Base-by-base conservation (phyloP, 2,113 vertebrate species). In the Colossoma macropomum region DNA sequence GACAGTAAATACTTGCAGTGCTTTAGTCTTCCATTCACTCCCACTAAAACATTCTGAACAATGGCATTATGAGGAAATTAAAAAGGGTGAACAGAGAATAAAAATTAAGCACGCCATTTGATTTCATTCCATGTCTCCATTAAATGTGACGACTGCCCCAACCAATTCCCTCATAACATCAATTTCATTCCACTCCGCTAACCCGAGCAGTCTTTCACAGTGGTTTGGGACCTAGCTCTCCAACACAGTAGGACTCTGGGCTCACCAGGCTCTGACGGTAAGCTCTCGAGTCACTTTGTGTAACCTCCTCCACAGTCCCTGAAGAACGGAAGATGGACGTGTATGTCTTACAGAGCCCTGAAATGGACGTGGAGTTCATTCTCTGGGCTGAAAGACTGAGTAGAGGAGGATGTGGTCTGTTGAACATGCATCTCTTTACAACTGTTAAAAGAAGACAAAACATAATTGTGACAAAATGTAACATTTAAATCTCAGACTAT, bases 401-500 rank as follows among this genome's bases (percentile, higher is more conserved):
- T 4, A 34, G 45, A 85, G 27, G 59, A 72, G 69, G 25, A 65
- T 3, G 69, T 45, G 0, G 65, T 69, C 32, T 69, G 63, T 41
- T 6, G 41, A 45, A 69, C 19, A 19, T 45, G 28, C 68, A 73
- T 34, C 34, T 66, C n/a, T 69, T 41, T 41, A 27, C 32, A 56
- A 23, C 79, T 48, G 32, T 70, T 38, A 75, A 77, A 71, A 83
- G 25, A 82, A 17, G 50, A 41, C 54, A 74, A 45, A 75, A 48
- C 54, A 83, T 4, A 78, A 72, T 11, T 45, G 41, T 45, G 41
- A 45, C 41, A 45, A 4, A 3, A 4, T 38, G 7, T 38, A 38
- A 38, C 34, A 38, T 38, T 7, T 38, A 38, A n/a, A n/a, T 38
- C 45, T 12, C 10, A 12, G 34, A 38, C 2, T 4, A 38, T 3